phyloP scores from a whole-genome alignment of 2,888 invertebrate genomes.

The Caenorhabditis wallacei region DNA sequence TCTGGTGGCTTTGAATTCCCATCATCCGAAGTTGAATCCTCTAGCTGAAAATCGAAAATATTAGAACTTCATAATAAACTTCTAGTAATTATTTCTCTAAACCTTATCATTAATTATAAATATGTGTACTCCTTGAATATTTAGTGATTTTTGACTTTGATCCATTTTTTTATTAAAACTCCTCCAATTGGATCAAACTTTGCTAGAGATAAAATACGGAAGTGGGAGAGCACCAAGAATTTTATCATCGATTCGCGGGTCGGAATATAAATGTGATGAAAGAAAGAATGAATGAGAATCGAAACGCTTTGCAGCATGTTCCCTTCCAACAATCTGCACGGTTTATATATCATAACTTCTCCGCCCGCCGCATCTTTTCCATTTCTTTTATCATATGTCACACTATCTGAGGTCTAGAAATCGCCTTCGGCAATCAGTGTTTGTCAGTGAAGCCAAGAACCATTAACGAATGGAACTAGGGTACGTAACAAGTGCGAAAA shows the following conservation, averaged over 20 bases:
- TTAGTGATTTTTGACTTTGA: conserved; percentile 10
- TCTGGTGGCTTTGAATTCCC: conserved; percentile 49
- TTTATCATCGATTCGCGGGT: conserved; percentile 59
- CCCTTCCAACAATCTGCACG: conserved; percentile 40
- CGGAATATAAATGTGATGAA: conserved; percentile 7
- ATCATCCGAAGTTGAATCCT: conserved; percentile 35
- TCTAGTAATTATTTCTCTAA: not conserved
- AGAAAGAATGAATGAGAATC: conserved; percentile 8
- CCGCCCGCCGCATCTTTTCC: conserved; percentile 47
- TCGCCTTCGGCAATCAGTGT: conserved; percentile 38
- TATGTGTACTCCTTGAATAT: conserved; percentile 33
- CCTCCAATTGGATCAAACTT: conserved; percentile 58
- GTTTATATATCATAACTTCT: conserved; percentile 54
- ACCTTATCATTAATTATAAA: conserved; percentile 51
- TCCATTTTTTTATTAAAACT: conserved; percentile 39
- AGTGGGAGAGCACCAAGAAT: conserved; percentile 19
- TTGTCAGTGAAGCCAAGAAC: conserved; percentile 24
- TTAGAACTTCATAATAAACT: not conserved
- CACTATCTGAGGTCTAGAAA: conserved; percentile 45
- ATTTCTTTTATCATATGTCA: conserved; percentile 43
- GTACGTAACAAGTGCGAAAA: not conserved
- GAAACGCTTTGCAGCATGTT: conserved; percentile 46
- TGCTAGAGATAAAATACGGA: conserved; percentile 25
- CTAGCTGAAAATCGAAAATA: conserved; percentile 32
- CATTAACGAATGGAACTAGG: not conserved